A percentile compares a stretch with the other conserved stretches of the same genome.
Evolutionary conservation across 2,113 vertebrate genomes (phyloP).

Genomic region (Ictalurus punctatus): DNA sequence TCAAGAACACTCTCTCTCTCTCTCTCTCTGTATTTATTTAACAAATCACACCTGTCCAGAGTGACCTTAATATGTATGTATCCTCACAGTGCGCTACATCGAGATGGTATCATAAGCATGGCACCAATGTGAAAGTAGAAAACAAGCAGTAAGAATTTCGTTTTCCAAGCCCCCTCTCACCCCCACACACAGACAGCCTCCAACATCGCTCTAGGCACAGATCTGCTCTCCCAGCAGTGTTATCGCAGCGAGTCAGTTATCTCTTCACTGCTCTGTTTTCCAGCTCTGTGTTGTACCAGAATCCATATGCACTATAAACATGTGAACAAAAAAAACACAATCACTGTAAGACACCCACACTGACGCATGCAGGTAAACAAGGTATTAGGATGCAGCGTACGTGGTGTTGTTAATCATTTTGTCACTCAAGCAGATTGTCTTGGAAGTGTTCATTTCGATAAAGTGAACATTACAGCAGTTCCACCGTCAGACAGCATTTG

Average conservation of each 20-base stretch:
- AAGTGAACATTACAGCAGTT: slow-evolving; percentile 50
- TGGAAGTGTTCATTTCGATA: slow-evolving; percentile 55
- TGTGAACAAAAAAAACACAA: slow-evolving; percentile 22
- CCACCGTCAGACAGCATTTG: slow-evolving; percentile 27
- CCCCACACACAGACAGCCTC: slow-evolving; percentile 29
- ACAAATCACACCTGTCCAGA: slow-evolving; percentile 25
- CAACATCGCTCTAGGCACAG: slow-evolving; percentile 35
- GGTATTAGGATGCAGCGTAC: slow-evolving; percentile 44
- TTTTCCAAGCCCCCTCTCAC: slow-evolving; percentile 18
- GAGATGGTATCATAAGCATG: slow-evolving; percentile 30
- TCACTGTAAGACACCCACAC: slow-evolving; percentile 41
- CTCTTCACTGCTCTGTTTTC: slow-evolving; percentile 33
- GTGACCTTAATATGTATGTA: slow-evolving; percentile 28
- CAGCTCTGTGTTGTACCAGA: not conserved
- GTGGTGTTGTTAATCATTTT: slow-evolving; percentile 56
- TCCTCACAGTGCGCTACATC: slow-evolving; percentile 12
- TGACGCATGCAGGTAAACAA: slow-evolving; percentile 28
- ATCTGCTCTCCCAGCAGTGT: slow-evolving; percentile 44
- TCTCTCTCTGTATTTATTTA: slow-evolving; percentile 7
- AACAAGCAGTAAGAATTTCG: slow-evolving; percentile 16
- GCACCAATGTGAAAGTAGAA: slow-evolving; percentile 12
- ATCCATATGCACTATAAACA: slow-evolving; percentile 6
- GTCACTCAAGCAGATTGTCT: slow-evolving; percentile 46
- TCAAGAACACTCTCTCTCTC: not conserved
- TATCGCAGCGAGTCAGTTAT: slow-evolving; percentile 54